Base-by-base conservation (phyloP, 2,113 vertebrate genomes). In the Cynoglossus semilaevis region DNA sequence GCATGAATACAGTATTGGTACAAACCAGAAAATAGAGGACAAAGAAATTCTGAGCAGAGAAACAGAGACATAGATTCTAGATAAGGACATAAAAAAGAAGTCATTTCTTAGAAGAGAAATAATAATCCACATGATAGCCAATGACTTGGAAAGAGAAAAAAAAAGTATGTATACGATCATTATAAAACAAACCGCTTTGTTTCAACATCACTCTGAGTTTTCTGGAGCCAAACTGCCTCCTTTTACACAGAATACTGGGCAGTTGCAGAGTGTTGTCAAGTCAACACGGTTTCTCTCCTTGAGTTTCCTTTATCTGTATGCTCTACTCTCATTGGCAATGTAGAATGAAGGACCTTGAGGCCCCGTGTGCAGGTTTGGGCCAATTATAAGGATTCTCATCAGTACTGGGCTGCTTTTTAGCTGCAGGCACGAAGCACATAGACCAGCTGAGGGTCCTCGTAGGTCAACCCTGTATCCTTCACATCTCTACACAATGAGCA, bases 361-460 rank as follows among this genome's bases (percentile, higher is more conserved):
- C 87, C 75, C 79, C 81, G 76, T 82, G 82, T 76, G 76, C 62
- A 73, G 80, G 80, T 85, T 86, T 77, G 77, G 80, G 75, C 87
- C 88, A 88, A 89, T 90, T 89, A 90, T 80, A 86, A 72, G 85
- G 80, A 89, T 88, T 86, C 84, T 88, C 85, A 86, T 90, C 85
- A 88, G 81, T 69, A 65, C 70, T 41, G 59, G 55, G 77, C 63
- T 85, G 81, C 71, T 71, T 62, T 56, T 54, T 78, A 22, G 88
- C 89, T 85, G 66, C 77, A 62, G 85, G 88, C 82, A 1, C 59
- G 64, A 67, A 77, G 75, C 79, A 73, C 54, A 77, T 52, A 84
- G 79, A 84, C 76, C 76, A 80, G 81, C 73, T 63, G 76, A 77
- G 75, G 79, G 82, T 86, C 79, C 72, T 81, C 77, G 62, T 9